Conservation (phyloP, 2,888 invertebrate genomes). For the Metacarcinus magister region DNA sequence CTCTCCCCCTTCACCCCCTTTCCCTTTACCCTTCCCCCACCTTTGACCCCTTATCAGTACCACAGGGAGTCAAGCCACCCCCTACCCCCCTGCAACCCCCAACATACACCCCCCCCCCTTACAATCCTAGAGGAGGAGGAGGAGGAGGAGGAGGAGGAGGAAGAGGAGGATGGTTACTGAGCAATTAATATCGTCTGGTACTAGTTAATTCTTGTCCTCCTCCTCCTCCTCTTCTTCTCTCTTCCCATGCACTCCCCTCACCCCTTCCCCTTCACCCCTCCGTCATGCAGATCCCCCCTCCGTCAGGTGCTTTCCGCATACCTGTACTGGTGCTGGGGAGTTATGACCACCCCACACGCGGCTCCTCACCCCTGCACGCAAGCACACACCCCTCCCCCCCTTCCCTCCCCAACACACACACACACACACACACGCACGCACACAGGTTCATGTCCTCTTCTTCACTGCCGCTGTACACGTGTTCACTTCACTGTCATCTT, state of each 20-base stretch:
- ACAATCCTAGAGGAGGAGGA: too few relatives aligned
- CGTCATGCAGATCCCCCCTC: background rate
- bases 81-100: too few relatives aligned
- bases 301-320: background rate
- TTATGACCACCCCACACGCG: background rate
- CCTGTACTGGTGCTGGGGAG: background rate
- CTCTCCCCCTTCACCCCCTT: background rate
- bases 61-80: too few relatives aligned
- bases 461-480: background rate
- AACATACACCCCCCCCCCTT: too few relatives aligned
- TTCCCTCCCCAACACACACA: background rate
- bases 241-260: background rate
- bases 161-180: too few relatives aligned
- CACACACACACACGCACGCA: background rate
- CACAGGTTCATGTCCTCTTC: background rate
- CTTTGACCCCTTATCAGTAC: background rate
- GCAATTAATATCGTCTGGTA: too few relatives aligned
- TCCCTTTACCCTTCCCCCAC: background rate
- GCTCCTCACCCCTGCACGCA: background rate
- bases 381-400: background rate
- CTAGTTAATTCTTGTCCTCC: too few relatives aligned
- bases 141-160: too few relatives aligned
- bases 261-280: background rate
- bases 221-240: background rate
- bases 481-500: background rate